These are phyloP conservation scores for Strix aluco DNA, from an alignment of 2,113 vertebrate genomes.

Conservation along the genomic window DNA sequence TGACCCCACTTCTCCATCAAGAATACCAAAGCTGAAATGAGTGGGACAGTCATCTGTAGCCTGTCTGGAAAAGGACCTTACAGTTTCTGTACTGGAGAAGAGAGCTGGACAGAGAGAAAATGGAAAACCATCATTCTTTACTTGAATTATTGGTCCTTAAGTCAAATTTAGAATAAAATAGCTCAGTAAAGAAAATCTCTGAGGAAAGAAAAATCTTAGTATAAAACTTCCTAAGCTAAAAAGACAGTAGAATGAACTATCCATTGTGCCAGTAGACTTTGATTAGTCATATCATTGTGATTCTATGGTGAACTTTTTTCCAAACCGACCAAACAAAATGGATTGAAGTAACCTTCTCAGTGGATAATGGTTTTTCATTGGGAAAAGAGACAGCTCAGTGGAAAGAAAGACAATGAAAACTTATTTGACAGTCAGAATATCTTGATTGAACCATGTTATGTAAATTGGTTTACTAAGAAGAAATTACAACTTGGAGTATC, in stretches of 20 bases:
- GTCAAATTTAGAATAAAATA: background rate
- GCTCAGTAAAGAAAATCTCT: background rate
- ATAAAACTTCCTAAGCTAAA: background rate
- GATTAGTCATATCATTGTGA: background rate
- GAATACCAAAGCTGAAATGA: background rate
- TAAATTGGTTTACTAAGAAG: background rate
- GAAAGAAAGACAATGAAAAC: background rate
- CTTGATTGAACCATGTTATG: background rate
- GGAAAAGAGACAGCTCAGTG: background rate
- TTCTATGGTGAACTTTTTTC: background rate
- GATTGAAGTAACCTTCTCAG: background rate
- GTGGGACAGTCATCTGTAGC: background rate
- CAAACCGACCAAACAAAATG: background rate
- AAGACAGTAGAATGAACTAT: background rate
- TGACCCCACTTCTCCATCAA: background rate
- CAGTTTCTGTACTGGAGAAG: background rate
- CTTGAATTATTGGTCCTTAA: background rate
- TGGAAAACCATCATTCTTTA: background rate
- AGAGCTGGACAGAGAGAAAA: background rate
- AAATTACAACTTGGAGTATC: background rate
- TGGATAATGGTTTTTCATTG: background rate
- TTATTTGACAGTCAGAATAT: background rate
- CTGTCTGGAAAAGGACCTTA: background rate
- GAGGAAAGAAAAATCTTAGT: background rate
- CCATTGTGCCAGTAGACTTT: background rate